Conservation (phyloP, 2,888 invertebrate species). For the Neoaliturus tenellus region DNA sequence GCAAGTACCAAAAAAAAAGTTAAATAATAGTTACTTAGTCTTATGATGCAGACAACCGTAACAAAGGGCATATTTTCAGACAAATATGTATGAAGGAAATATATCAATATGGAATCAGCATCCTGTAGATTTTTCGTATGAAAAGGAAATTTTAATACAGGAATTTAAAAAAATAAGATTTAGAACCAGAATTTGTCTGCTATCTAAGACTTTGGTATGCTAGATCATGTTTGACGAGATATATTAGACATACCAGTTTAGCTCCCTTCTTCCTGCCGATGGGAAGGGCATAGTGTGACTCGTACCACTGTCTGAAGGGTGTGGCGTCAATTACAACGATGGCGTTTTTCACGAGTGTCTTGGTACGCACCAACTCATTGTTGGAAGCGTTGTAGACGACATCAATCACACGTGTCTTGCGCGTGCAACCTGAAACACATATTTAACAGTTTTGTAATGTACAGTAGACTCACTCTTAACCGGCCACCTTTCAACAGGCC, state of each 20-base stretch:
- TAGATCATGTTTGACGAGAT: too few species aligned
- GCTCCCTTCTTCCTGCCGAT: constrained; percentile 98
- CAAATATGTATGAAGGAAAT: too few species aligned
- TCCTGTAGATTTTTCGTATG: too few species aligned
- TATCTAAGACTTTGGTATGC: neutral
- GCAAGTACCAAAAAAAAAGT: too few species aligned
- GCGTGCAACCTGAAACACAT: constrained; percentile 82
- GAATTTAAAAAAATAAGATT: neutral
- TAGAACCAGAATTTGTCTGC: too few species aligned
- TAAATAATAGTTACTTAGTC: too few species aligned
- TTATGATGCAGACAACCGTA: too few species aligned
- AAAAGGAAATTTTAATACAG: neutral
- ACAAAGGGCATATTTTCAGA: too few species aligned
- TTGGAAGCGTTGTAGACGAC: constrained; percentile 99
- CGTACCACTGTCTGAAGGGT: constrained; percentile 99
- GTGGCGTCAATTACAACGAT: constrained; percentile 98
- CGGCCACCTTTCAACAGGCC: too few species aligned
- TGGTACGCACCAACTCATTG: constrained; percentile 99
- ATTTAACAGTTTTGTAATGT: too few species aligned
- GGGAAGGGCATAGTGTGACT: constrained; percentile 96
- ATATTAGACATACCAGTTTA: constrained; percentile 88
- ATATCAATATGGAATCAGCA: too few species aligned
- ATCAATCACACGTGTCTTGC: constrained; percentile 99
- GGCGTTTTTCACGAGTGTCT: constrained; percentile 99
- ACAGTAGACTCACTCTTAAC: too few species aligned